Conservation (phyloP, 64 coral and sea anemone genomes). For the Porites lutea region DNA sequence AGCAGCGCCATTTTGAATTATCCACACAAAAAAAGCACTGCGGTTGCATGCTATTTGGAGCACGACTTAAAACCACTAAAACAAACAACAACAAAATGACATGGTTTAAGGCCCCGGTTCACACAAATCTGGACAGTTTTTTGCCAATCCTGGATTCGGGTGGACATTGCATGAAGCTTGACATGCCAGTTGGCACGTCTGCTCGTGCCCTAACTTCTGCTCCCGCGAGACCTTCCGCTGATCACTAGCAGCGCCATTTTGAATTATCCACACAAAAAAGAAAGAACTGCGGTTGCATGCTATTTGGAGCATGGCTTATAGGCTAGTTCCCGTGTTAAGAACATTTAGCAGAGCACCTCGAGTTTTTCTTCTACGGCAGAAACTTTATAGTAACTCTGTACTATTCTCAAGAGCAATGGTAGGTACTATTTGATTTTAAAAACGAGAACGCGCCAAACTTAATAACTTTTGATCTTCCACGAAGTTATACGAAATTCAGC, state of each 20-base stretch:
- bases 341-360: slow-evolving; percentile 8
- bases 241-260: slow-evolving; percentile 39
- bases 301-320: slow-evolving; percentile 64
- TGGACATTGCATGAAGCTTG: too few relatives aligned
- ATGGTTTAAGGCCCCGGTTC: too few relatives aligned
- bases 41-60: not conserved
- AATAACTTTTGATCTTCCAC: too few relatives aligned
- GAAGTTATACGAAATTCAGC: too few relatives aligned
- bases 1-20: slow-evolving; percentile 47
- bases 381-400: slow-evolving; percentile 1
- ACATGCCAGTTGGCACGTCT: not conserved
- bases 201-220: not conserved
- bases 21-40: not conserved
- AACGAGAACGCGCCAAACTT: not conserved
- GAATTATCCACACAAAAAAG: not conserved
- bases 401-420: slow-evolving; percentile 75
- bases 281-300: not conserved
- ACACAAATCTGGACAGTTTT: too few relatives aligned
- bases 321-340: slow-evolving; percentile 48
- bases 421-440: not conserved
- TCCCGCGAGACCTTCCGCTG: slow-evolving; percentile 21
- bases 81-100: too few relatives aligned
- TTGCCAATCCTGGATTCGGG: too few relatives aligned
- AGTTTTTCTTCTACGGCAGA: slow-evolving; percentile 11
- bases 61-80: slow-evolving; percentile 37